Conservation (phyloP, 2,113 vertebrate species). For the Oncorhynchus gorbuscha region DNA sequence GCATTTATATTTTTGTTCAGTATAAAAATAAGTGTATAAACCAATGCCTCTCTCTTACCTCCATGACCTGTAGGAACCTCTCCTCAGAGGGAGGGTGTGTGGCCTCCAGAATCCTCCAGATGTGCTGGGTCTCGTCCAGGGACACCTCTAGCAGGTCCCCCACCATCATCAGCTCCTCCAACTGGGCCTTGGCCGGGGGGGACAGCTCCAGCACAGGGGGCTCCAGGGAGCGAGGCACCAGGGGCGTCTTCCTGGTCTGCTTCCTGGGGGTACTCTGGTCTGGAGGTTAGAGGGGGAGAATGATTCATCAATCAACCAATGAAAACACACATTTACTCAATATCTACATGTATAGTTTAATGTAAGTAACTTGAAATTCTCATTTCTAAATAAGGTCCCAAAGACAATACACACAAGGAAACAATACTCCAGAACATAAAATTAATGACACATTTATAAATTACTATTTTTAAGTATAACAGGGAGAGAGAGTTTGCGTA, state of each 20-base stretch:
- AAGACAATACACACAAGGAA: no score
- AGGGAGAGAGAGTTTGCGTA: neutral
- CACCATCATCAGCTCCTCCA: constrained; percentile 98
- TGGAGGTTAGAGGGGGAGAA: constrained; percentile 47
- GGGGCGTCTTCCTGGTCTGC: constrained; percentile 92
- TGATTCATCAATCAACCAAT: no score
- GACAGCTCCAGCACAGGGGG: constrained; percentile 93
- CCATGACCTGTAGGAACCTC: constrained; percentile 93
- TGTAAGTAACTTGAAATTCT: no score
- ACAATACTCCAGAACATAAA: no score
- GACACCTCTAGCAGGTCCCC: constrained; percentile 96
- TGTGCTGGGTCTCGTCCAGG: constrained; percentile 97
- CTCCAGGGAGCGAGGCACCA: constrained; percentile 94
- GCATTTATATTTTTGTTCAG: no score
- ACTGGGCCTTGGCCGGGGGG: constrained; percentile 86
- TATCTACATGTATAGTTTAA: no score
- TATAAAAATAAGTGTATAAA: neutral
- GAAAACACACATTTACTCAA: no score
- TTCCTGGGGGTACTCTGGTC: constrained; percentile 87
- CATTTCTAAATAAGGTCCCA: no score
- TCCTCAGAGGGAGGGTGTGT: constrained; percentile 96
- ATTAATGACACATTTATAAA: no score
- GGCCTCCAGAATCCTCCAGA: constrained; percentile 97
- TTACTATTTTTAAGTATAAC: no score
- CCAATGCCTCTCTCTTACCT: constrained; percentile 73